These are phyloP conservation scores for Hylomyscus alleni DNA, from an alignment of 2,797 vertebrate species.

Conservation along the genomic window DNA sequence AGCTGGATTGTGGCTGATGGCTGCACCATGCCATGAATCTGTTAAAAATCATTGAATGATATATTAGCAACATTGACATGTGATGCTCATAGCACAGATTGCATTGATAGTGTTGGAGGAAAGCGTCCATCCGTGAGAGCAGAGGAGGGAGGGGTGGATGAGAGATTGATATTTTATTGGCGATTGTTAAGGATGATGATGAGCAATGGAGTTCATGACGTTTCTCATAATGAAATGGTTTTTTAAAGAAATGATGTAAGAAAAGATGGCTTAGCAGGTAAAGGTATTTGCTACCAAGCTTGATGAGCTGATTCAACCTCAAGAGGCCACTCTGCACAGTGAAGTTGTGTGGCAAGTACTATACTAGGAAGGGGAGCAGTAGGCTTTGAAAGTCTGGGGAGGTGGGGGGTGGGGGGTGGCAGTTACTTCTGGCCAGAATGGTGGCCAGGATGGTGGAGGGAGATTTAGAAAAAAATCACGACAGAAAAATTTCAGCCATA, in stretches of 20 bases:
- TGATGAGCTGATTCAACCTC: not conserved
- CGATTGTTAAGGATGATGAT: not conserved
- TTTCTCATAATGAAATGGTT: not conserved
- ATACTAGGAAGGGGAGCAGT: not conserved
- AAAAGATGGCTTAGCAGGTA: not conserved
- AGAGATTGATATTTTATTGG: not conserved
- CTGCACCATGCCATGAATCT: not conserved
- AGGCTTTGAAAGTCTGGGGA: not conserved
- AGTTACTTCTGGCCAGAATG: not conserved
- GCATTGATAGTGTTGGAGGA: not conserved
- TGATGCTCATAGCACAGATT: not conserved
- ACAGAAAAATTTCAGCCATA: not conserved
- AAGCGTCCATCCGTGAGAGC: not conserved
- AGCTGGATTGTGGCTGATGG: not conserved
- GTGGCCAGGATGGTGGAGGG: not conserved
- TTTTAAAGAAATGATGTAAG: not conserved
- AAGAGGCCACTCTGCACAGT: not conserved
- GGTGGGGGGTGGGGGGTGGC: too few species aligned
- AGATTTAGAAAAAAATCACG: not conserved
- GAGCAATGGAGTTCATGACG: not conserved
- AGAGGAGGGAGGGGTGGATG: not conserved
- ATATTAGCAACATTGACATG: not conserved
- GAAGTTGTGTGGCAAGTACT: not conserved
- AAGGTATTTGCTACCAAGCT: not conserved
- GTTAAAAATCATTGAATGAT: not conserved